Percentiles rank a stretch among this genome's conserved stretches.
phyloP scores from a whole-genome alignment of 2,888 invertebrate genomes.

The Adelognathus sp. region DNA sequence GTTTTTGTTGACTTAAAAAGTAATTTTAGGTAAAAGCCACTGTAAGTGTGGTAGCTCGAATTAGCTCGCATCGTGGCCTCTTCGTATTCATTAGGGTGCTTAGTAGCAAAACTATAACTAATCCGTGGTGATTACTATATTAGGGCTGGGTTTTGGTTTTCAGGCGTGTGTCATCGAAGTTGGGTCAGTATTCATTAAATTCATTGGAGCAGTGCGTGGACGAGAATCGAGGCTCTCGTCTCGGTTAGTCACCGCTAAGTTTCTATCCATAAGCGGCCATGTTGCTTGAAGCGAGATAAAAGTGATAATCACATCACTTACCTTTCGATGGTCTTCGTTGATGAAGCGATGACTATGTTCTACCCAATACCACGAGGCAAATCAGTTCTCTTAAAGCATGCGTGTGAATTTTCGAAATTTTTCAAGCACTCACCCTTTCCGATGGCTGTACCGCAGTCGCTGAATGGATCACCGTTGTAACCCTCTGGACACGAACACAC shows the following conservation, averaged over 20 bases:
- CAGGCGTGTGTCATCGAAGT: slow-evolving; percentile 63
- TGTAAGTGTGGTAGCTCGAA: slow-evolving; percentile 42
- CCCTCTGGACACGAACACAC: slow-evolving; percentile 83
- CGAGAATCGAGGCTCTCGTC: slow-evolving; percentile 2
- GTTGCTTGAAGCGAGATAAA: slow-evolving; percentile 24
- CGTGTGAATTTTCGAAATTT: slow-evolving; percentile 1
- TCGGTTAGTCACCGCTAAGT: slow-evolving; percentile 30
- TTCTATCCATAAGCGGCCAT: slow-evolving; percentile 33
- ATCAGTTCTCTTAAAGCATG: neutral
- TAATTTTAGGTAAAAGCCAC: slow-evolving; percentile 33
- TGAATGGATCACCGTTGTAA: slow-evolving; percentile 84
- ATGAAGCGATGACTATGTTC: slow-evolving; percentile 5
- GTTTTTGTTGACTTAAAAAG: slow-evolving; percentile 25
- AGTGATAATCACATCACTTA: slow-evolving; percentile 34
- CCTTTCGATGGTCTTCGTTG: slow-evolving; percentile 15
- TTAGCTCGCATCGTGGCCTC: slow-evolving; percentile 31
- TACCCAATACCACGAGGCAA: slow-evolving; percentile 34
- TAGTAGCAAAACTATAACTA: slow-evolving; percentile 17
- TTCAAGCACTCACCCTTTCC: slow-evolving; percentile 71
- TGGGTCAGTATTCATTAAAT: slow-evolving; percentile 17
- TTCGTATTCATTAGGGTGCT: slow-evolving; percentile 26
- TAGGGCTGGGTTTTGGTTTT: slow-evolving; percentile 34
- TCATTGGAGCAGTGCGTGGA: slow-evolving; percentile 14
- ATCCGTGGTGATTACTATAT: slow-evolving; percentile 22
- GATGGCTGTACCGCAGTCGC: slow-evolving; percentile 75